phyloP scores from a whole-genome alignment of 1,140 invertebrate species.

The Octopus sinensis region DNA sequence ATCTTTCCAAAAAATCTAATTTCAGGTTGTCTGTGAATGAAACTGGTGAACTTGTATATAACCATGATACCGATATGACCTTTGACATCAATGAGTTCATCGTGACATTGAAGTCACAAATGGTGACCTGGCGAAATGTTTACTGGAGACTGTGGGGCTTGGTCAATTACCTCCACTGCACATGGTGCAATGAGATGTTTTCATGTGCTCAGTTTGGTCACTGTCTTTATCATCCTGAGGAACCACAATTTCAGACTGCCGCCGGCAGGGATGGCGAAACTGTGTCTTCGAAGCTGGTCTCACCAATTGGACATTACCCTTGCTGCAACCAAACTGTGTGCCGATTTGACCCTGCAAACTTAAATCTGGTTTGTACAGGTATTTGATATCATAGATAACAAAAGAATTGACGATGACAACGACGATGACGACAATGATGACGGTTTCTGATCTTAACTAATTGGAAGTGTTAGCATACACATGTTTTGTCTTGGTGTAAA shows the following conservation, averaged over 20 bases:
- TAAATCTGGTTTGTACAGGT: slow-evolving; percentile 37
- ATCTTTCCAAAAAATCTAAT: background rate
- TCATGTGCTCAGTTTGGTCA: slow-evolving; percentile 50
- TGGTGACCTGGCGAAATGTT: slow-evolving; percentile 82
- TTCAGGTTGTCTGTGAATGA: slow-evolving; percentile 49
- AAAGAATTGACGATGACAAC: too few relatives aligned
- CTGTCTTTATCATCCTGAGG: slow-evolving; percentile 51
- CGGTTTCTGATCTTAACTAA: too few relatives aligned
- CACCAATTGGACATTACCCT: slow-evolving; percentile 66
- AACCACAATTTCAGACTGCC: slow-evolving; percentile 27
- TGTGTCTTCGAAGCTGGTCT: slow-evolving; percentile 15
- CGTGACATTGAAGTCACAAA: slow-evolving; percentile 69
- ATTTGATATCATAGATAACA: too few relatives aligned
- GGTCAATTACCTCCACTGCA: slow-evolving; percentile 49
- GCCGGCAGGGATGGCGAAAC: slow-evolving; percentile 13
- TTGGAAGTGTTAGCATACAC: too few relatives aligned
- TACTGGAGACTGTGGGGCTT: slow-evolving; percentile 88
- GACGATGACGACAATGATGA: too few relatives aligned
- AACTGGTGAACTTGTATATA: slow-evolving; percentile 43
- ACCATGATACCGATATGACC: slow-evolving; percentile 64
- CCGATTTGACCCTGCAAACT: slow-evolving; percentile 67
- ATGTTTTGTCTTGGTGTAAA: too few relatives aligned
- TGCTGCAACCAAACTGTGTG: slow-evolving; percentile 82
- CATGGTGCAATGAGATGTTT: slow-evolving; percentile 49
- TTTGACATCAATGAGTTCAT: slow-evolving; percentile 85